A percentile compares a stretch with the other conserved stretches of the same genome.
phyloP scores from a whole-genome alignment of 2,888 invertebrate species.

The Sisyra terminalis region DNA sequence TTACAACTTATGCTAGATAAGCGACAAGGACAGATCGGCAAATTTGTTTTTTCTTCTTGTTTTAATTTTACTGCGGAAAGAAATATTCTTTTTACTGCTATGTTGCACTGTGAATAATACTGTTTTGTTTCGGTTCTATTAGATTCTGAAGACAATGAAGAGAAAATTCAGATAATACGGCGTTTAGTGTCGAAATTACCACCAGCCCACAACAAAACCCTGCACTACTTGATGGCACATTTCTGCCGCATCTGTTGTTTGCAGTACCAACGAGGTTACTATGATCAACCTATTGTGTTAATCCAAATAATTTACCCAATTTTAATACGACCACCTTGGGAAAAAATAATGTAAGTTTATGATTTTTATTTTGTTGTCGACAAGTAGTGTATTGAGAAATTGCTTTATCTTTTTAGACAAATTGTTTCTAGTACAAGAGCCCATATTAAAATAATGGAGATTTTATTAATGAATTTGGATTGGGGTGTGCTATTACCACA shows the following conservation, averaged over 20 bases:
- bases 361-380: conserved; percentile 1
- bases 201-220: conserved; percentile 41
- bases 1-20: too few relatives aligned
- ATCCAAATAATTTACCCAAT: conserved; percentile 57
- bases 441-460: conserved; percentile 54
- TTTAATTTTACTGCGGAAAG: too few relatives aligned
- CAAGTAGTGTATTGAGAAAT: too few relatives aligned
- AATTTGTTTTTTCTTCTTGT: too few relatives aligned
- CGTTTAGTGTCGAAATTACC: conserved; percentile 43
- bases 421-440: conserved; percentile 56
- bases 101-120: too few relatives aligned
- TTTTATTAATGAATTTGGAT: conserved; percentile 45
- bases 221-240: conserved; percentile 50
- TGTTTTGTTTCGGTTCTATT: too few relatives aligned
- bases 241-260: conserved; percentile 52
- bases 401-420: conserved; percentile 38
- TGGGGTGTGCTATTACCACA: conserved; percentile 50
- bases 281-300: conserved; percentile 46
- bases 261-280: conserved; percentile 43
- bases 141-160: conserved; percentile 10
- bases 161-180: conserved; percentile 20
- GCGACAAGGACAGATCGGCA: too few relatives aligned
- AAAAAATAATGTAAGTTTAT: conserved; percentile 48
- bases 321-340: conserved; percentile 58
- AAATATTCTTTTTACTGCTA: too few relatives aligned